These are phyloP conservation scores for Nasonia giraulti DNA, from an alignment of 1,140 invertebrate genomes.

Conservation along the genomic window DNA sequence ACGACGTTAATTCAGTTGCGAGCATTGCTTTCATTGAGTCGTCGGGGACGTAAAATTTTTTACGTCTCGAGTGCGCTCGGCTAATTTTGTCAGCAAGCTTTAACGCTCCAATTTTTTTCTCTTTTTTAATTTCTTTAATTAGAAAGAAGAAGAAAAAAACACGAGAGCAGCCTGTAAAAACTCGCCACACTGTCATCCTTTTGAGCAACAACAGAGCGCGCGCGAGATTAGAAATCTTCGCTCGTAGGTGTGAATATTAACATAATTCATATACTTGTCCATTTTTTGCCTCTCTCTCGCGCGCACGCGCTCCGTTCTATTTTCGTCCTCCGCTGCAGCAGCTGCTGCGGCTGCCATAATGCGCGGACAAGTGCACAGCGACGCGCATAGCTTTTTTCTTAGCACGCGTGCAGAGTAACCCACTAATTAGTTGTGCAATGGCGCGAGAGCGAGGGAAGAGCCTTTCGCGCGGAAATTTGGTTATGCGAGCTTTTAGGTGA, in stretches of 20 bases:
- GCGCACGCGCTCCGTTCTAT: conserved; percentile 1
- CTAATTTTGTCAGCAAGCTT: neutral
- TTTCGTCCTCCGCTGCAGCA: neutral
- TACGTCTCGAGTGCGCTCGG: neutral
- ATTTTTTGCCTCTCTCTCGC: conserved; percentile 2
- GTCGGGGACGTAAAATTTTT: neutral
- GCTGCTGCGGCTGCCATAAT: neutral
- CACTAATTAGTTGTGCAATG: conserved; percentile 45
- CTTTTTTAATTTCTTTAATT: neutral
- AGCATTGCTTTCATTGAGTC: neutral
- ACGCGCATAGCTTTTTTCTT: neutral
- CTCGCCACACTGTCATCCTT: neutral
- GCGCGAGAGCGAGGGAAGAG: neutral
- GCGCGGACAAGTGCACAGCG: neutral
- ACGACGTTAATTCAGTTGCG: neutral
- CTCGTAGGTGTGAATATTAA: conserved; percentile 40
- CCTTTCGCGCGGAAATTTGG: neutral
- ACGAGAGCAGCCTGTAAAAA: neutral
- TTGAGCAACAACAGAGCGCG: neutral
- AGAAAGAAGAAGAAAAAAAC: too few relatives aligned
- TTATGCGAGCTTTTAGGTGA: neutral
- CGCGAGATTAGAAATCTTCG: neutral
- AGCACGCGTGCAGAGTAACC: conserved; percentile 5
- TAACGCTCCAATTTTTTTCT: neutral
- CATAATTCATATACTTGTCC: conserved; percentile 33